Evolutionary conservation across 1,140 invertebrate genomes (phyloP), one percentile per base, ranked within the genome.

Genomic region (Pogonomyrmex californicus): DNA sequence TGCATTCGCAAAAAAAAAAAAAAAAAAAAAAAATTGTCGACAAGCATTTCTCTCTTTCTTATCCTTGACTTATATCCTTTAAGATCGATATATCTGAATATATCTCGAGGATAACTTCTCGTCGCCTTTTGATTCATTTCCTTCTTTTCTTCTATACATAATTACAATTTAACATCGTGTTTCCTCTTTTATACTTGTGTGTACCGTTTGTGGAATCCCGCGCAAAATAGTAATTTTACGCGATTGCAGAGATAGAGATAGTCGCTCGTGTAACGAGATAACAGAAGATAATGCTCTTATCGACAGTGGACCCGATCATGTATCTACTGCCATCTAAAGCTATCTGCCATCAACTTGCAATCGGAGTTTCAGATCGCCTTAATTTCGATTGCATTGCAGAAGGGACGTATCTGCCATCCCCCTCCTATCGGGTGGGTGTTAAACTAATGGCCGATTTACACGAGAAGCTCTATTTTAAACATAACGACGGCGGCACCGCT

Each of bases 241-340:
- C 4, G 9, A n/a, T 58, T 30, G 14, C 10, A 30, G n/a, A 51
- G 47, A 70, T 33, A 51, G 17, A 33, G 44, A 49, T 38, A 51
- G 17, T n/a, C 54, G 4, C n/a, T 4, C 7, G 14, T 10, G 6
- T 30, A 49, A 60, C 17, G n/a, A 83, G 85, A 88, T 78, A 90
- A 91, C 33, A 44, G 78, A 49, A 87, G 89, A 81, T 83, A 87
- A 83, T 90, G 86, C 44, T 71, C 36, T 91, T 91, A 91, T 86
- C 90, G 90, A 88, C 87, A 38, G 85, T 3, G 47, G 41, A 73
- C 54, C 60, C n/a, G 44, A 56, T 3, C 71, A 86, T 70, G 89
- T 86, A 83, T 82, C 90, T 86, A 90, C 78, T 86, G 89, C 89
- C 90, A 90, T 91, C 90, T 91, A 56, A 91, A 70, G 77, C 68